Evolutionary conservation across 2,888 invertebrate genomes (phyloP), one percentile per base, ranked within the genome.

Genomic region (Ommatoiulus sabulosus): DNA sequence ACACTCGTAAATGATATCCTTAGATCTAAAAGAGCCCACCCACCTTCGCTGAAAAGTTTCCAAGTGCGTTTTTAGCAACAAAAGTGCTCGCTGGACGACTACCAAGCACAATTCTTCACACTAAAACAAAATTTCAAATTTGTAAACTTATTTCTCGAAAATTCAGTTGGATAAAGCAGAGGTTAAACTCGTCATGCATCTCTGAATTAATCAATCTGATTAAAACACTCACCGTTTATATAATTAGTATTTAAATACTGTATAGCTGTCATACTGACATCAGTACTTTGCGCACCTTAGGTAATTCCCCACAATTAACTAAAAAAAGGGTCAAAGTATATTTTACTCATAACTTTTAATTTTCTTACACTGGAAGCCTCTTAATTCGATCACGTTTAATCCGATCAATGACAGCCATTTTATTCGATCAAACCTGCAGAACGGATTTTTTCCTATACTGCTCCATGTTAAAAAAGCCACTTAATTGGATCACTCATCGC

Each of bases 231-330:
- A 91, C 91, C 92, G 90, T 97, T 97, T 95, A 98, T 97, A 93
- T 98, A 98, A 93, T 97, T 98, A 91, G 96, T 96, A 92, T 98
- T 98, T 89, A 98, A 94, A 92, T 97, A 97, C 92, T 98, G 97
- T 91, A 98, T 98, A 0, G 98, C 98, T 3, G 97, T 96, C 95
- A 98, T 95, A 90, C 97, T 97, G 1, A 98, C 98, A 92, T 98
- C 98, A 93, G 97, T 97, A 92, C 96, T 97, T 90, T 96, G 96
- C 1, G 98, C 98, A 90, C 96, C 94, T 5, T 98, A 93, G 0
- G 98, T 98, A 90, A 98, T 97, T 92, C 97, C 97, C 98, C 98
- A 98, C 91, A 98, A 93, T 91, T 98, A 89, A n/a, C n/a, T n/a
- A 8, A 90, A 89, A 84, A 87, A 57, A 57, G 20, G 7, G 10